These are phyloP conservation scores for Cavia porcellus DNA, from an alignment of 2,113 vertebrate species.

Conservation along the genomic window DNA sequence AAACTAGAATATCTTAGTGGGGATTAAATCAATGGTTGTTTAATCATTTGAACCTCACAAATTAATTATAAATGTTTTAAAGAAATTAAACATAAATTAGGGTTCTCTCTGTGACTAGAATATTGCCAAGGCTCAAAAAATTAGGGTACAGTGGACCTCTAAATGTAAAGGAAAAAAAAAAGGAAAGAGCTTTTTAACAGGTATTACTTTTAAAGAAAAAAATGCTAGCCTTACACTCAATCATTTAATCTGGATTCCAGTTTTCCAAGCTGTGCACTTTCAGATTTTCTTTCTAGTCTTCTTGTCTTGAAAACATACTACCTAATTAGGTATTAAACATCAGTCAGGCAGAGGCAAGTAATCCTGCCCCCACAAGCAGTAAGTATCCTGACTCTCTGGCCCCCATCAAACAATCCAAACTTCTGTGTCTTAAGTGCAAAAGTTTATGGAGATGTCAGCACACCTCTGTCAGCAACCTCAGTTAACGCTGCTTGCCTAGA, in stretches of 20 bases:
- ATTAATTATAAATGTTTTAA: conserved; percentile 7
- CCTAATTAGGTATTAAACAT: not conserved
- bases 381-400: not conserved
- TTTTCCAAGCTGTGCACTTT: conserved; percentile 23
- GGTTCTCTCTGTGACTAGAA: not conserved
- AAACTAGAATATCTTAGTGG: not conserved
- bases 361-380: not conserved
- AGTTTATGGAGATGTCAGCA: not conserved
- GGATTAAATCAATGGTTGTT: not conserved
- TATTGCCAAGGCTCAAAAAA: not conserved
- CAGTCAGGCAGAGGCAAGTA: not conserved
- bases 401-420: not conserved
- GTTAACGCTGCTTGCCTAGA: not conserved
- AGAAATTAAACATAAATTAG: not conserved
- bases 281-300: not conserved
- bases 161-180: not conserved
- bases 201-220: conserved; percentile 28
- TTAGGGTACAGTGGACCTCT: not conserved
- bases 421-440: not conserved
- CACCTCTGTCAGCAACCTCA: not conserved
- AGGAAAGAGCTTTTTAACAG: not conserved
- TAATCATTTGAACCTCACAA: not conserved
- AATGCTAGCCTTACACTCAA: not conserved
- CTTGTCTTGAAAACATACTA: not conserved
- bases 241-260: conserved; percentile 34